Conservation (phyloP, 2,797 vertebrate species). For the Epinephelus coioides region DNA sequence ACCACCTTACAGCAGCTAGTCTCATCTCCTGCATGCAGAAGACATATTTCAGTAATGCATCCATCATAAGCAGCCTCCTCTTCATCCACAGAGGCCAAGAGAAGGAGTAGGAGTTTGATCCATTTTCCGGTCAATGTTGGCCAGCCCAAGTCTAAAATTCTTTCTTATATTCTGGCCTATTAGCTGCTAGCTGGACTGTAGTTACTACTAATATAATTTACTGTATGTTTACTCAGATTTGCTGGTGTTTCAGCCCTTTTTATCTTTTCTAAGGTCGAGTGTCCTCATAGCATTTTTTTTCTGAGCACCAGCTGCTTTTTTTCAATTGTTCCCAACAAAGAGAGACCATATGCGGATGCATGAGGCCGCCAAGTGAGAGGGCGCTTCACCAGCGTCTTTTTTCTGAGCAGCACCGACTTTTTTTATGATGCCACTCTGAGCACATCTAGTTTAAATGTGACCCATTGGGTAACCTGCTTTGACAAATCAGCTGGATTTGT, state of each 20-base stretch:
- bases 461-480: too few species aligned
- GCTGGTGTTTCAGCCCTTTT: not conserved
- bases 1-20: conserved; percentile 1
- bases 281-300: too few species aligned
- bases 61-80: conserved; percentile 32
- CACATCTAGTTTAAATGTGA: too few species aligned
- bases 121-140: conserved; percentile 8
- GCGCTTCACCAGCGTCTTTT: too few species aligned
- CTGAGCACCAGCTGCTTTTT: too few species aligned
- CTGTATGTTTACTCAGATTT: not conserved
- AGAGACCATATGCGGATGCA: too few species aligned
- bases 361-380: too few species aligned
- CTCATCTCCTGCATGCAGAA: conserved; percentile 1
- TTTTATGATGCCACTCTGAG: too few species aligned
- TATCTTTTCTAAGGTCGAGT: not conserved
- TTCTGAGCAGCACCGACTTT: too few species aligned
- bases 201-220: not conserved
- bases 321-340: too few species aligned
- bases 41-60: conserved; percentile 27
- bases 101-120: conserved; percentile 11
- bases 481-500: too few species aligned
- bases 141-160: not conserved
- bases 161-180: not conserved
- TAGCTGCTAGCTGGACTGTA: conserved; percentile 7
- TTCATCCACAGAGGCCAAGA: conserved; percentile 6